Conservation (phyloP, 2,113 vertebrate genomes). For the Dunckerocampus dactyliophorus region DNA sequence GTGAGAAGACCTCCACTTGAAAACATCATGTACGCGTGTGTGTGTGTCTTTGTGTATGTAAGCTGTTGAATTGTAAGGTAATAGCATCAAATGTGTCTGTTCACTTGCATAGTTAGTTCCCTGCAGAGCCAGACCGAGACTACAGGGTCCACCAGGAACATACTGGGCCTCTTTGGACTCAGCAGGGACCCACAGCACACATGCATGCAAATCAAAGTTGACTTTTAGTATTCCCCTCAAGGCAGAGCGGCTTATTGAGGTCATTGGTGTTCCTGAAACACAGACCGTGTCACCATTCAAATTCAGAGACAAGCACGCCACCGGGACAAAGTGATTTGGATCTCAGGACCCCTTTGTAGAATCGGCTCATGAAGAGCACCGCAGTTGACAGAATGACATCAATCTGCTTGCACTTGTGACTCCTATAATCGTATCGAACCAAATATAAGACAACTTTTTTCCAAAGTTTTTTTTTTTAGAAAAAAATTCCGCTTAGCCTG, state of each 20-base stretch:
- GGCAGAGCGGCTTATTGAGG: background rate
- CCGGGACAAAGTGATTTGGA: too few species aligned
- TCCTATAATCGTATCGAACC: background rate
- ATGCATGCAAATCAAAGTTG: background rate
- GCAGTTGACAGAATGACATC: constrained; percentile 27
- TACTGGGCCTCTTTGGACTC: constrained; percentile 67
- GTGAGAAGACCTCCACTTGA: constrained; percentile 30
- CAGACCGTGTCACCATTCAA: background rate
- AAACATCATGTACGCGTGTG: constrained; percentile 36
- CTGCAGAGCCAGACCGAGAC: constrained; percentile 46
- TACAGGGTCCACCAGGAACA: constrained; percentile 47
- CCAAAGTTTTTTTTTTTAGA: too few species aligned
- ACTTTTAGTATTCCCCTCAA: constrained; percentile 11
- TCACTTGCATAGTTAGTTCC: constrained; percentile 26
- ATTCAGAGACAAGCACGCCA: background rate
- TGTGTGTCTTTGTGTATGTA: constrained; percentile 11
- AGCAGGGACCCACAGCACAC: constrained; percentile 52
- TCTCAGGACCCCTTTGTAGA: constrained; percentile 32
- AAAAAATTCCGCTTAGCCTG: too few species aligned
- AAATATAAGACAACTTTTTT: too few species aligned
- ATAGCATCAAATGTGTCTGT: background rate
- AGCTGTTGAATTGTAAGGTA: background rate
- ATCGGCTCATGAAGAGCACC: constrained; percentile 13
- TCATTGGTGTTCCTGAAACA: background rate
- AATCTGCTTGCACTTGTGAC: constrained; percentile 18